Evolutionary conservation across 2,888 invertebrate genomes (phyloP).

Genomic region (Drosophila anomelani): DNA sequence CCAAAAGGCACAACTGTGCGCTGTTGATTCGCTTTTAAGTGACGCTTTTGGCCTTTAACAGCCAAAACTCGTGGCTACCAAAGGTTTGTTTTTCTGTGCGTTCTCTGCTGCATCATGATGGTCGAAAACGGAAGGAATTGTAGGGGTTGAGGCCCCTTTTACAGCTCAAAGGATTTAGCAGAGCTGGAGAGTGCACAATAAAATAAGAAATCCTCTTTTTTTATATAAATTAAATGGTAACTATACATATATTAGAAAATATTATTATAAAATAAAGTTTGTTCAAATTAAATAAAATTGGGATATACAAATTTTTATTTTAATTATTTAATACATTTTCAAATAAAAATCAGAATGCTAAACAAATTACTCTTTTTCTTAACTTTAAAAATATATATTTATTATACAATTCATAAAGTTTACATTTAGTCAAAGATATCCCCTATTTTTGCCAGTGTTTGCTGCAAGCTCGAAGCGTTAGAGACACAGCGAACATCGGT

Average conservation of each 20-base stretch:
- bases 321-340: too few relatives aligned
- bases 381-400: not conserved
- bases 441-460: constrained; percentile 2
- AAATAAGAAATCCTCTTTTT: not conserved
- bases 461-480: not conserved
- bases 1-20: constrained; percentile 41
- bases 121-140: constrained; percentile 1
- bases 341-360: too few relatives aligned
- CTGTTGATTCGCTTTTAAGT: constrained; percentile 66
- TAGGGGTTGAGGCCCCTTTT: constrained; percentile 11
- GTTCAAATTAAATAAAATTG: too few relatives aligned
- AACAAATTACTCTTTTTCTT: too few relatives aligned
- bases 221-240: too few relatives aligned
- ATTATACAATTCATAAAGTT: accelerated
- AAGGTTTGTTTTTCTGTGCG: constrained; percentile 57
- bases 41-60: constrained; percentile 48
- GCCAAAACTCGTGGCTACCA: constrained; percentile 49
- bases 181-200: constrained; percentile 15
- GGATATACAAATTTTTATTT: too few relatives aligned
- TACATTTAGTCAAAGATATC: not conserved
- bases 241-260: too few relatives aligned
- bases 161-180: constrained; percentile 69
- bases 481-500: constrained; percentile 30
- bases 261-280: too few relatives aligned
- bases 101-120: constrained; percentile 13